Base-by-base conservation (phyloP, 2,797 vertebrate species). In the Pangasius mekongensis region DNA sequence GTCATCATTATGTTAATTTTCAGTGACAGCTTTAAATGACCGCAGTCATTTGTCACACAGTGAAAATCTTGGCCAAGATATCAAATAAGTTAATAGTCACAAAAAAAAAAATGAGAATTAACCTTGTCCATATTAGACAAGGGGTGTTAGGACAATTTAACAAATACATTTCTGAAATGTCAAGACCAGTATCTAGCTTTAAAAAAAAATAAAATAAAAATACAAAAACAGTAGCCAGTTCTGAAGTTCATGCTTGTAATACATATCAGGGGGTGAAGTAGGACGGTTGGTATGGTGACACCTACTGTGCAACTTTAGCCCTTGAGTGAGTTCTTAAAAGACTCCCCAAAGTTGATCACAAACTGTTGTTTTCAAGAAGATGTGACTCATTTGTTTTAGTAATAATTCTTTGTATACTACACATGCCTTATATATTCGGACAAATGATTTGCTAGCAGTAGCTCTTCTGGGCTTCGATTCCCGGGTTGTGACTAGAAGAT, bases 31-130 rank as follows among this genome's bases (percentile, higher is more conserved):
- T 39, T 82, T 62, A 39, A 62, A 62, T 62, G 36, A 62, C 56
- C 18, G 93, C 90, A 92, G 90, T 96, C 95, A 94, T 95, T 95
- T 91, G 66, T 95, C 94, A 94, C 95, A 96, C 95, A 95, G 95
- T 95, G 94, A 94, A 93, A 91, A 90, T 93, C 90, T 87, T 94
- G 91, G 71, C 87, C 78, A 90, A 87, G 86, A 92, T 90, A 87
- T 88, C 87, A 86, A 89, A 89, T 67, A 86, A 64, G 86, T 43
- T n/a, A 64, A 69, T 84, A 33, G 52, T 78, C 91, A 89, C 78
- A 90, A 60, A 88, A 54, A 60, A 88, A 54, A 85, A 83, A 58
- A 56, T 9, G 84, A 77, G 49, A 77, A 52, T 52, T 47, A 52
- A 86, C 58, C 43, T 49, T n/a, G 69, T 77, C 74, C 71, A 47